Conservation (phyloP, 92 coral and sea anemone genomes). For the Heteractis magnifica region DNA sequence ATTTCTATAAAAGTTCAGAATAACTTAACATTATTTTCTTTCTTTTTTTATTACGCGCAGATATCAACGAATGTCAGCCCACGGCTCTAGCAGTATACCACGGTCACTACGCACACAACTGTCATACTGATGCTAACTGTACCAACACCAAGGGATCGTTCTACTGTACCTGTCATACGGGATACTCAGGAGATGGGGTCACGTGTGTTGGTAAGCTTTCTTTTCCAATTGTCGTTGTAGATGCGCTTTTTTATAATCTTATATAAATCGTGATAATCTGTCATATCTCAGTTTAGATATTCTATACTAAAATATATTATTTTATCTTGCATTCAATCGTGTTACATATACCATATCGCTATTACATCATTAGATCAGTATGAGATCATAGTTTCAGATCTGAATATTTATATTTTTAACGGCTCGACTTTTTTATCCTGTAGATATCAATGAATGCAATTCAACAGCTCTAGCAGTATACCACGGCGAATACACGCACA, state of each 20-base stretch:
- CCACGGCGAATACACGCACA: constrained; percentile 42
- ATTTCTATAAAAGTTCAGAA: too few species aligned
- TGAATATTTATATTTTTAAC: background rate
- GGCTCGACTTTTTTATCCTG: background rate
- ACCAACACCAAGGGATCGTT: constrained; percentile 70
- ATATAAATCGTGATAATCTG: too few species aligned
- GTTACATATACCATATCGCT: too few species aligned
- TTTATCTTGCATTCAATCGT: too few species aligned
- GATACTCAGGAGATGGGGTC: constrained; percentile 47
- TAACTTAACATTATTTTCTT: too few species aligned
- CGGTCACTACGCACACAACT: constrained; percentile 51
- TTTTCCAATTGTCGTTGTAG: too few species aligned
- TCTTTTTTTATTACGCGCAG: constrained; percentile 51
- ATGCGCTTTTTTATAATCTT: too few species aligned
- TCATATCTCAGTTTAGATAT: too few species aligned
- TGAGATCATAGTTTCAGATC: too few species aligned
- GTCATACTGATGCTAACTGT: constrained; percentile 63
- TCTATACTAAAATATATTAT: too few species aligned
- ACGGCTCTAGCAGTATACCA: constrained; percentile 33
- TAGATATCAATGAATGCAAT: constrained; percentile 72
- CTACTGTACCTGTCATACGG: constrained; percentile 52
- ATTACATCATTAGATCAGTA: too few species aligned
- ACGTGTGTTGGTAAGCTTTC: constrained; percentile 31
- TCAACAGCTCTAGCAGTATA: background rate
- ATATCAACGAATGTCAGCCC: constrained; percentile 39